Base-by-base conservation (phyloP, 2,113 vertebrate genomes). In the Catharus fuscescens region DNA sequence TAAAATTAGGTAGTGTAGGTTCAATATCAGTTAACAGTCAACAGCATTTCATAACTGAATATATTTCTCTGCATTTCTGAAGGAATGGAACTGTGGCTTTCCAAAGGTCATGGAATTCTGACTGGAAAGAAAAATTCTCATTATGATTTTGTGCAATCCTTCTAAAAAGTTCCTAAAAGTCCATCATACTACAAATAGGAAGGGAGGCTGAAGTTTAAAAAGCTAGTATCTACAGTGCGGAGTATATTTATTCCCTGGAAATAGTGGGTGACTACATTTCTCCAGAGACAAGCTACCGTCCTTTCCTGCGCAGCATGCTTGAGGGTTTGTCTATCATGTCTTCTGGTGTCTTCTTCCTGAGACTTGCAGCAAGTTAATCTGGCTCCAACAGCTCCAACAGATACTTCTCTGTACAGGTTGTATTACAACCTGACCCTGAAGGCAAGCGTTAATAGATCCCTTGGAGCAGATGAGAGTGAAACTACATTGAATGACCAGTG, bases 151-250 rank as follows among this genome's bases (percentile, higher is more conserved):
- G 34, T 23, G 17, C 2, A 54, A 3, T 52, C 40, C 7, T 13
- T 59, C 25, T 56, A 47, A 60, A 67, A 69, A 23, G 8, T 50
- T 42, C 18, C 10, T 67, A 16, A 26, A 71, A 66, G 6, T 40
- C 21, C 1, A 4, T 32, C 21, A 24, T 53, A 14, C 16, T 56
- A 40, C 11, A 76, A 44, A 60, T 5, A 26, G 25, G 48, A 25
- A 50, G 6, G 28, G 24, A 11, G 26, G 8, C 6, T 80, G 8
- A 34, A 29, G 78, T 45, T 66, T 61, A 38, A 21, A 59, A 42
- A 50, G 18, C 5, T 29, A 16, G 2, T 29, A 32, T n/a, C 25
- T 62, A 18, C 10, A 48, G 1, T 5, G 6, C 4, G 45, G 3
- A 18, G 2, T 20, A 19, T 2, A 0, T 70, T 89, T 84, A 6